These are phyloP conservation scores for Melopsittacus undulatus DNA, from an alignment of 2,797 vertebrate genomes.

Conservation along the genomic window DNA sequence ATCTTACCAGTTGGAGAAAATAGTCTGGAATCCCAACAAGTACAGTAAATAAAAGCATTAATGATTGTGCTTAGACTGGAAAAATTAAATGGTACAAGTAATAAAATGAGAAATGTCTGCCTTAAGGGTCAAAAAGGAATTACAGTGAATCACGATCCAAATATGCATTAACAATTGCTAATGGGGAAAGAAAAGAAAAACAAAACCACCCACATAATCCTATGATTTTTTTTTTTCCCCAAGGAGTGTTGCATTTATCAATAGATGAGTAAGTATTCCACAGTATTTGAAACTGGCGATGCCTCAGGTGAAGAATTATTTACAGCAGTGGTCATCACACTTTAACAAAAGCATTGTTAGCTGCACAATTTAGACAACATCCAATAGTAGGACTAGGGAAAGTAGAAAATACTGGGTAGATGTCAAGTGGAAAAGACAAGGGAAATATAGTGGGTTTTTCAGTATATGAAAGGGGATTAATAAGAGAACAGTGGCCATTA, in stretches of 20 bases:
- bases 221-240: not conserved
- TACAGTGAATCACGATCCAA: not conserved
- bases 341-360: not conserved
- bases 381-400: not conserved
- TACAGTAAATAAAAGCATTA: not conserved
- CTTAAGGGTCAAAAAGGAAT: not conserved
- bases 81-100: not conserved
- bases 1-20: not conserved
- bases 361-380: not conserved
- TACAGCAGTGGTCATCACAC: not conserved
- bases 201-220: not conserved
- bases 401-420: not conserved
- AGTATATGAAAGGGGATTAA: not conserved
- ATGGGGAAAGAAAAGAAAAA: accelerated
- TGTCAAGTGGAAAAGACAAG: not conserved
- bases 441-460: not conserved
- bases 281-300: not conserved
- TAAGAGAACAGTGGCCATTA: not conserved
- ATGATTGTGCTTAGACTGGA: not conserved
- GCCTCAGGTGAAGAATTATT: not conserved
- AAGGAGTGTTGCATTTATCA: not conserved
- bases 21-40: not conserved
- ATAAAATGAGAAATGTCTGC: not conserved
- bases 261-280: not conserved
- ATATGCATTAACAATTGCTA: not conserved